phyloP scores from a whole-genome alignment of 2,888 invertebrate species.

The Alsophila aescularia region DNA sequence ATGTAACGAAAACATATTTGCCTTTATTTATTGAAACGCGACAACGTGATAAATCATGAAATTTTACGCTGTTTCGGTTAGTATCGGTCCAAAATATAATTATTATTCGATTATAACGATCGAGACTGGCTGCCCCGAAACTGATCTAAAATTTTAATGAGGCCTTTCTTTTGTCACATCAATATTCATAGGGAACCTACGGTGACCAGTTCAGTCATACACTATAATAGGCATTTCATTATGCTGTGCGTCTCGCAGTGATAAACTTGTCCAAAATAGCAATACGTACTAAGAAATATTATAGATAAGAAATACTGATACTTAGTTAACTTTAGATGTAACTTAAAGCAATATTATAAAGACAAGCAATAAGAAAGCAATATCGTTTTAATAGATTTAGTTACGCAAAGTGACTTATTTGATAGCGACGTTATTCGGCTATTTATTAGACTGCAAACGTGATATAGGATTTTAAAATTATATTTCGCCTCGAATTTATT shows the following conservation, averaged over 20 bases:
- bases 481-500: conserved; percentile 46
- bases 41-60: background rate
- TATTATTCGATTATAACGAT: background rate
- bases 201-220: background rate
- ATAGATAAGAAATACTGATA: conserved; percentile 18
- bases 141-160: conserved; percentile 10
- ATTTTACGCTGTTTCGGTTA: conserved; percentile 4
- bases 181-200: background rate
- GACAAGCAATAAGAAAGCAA: conserved; percentile 53
- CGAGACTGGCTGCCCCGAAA: conserved; percentile 19
- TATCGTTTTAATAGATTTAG: conserved; percentile 52
- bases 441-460: conserved; percentile 72
- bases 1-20: background rate
- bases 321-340: conserved; percentile 27
- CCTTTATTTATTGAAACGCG: conserved; percentile 4
- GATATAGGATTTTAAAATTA: conserved; percentile 59
- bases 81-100: conserved; percentile 5
- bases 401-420: conserved; percentile 49
- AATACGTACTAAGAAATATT: conserved; percentile 47
- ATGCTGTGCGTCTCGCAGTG: conserved; percentile 45
- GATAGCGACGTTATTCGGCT: conserved; percentile 51
- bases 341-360: conserved; percentile 34
- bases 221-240: background rate
- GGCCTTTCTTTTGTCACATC: background rate
- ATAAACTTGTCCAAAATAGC: conserved; percentile 71